Base-by-base conservation (phyloP, 1,140 invertebrate species). In the Pseudomyrmex dendroicus region DNA sequence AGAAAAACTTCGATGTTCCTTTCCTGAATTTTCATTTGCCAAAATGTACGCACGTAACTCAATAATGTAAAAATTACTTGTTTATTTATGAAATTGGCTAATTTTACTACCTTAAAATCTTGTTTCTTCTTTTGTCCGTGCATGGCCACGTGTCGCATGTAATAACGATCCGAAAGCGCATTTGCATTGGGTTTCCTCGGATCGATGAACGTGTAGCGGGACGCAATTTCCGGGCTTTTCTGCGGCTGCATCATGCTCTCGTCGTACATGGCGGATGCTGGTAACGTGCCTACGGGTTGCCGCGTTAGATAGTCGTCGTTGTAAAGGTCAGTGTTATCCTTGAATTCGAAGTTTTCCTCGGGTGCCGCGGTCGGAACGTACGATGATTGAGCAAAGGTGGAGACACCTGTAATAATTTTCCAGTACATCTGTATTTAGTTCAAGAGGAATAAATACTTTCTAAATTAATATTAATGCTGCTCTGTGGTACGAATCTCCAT, bases 281-380 rank as follows among this genome's bases (percentile, higher is more conserved):
- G 94, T 13, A 94, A 73, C 0, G 94, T 94, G 35, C 93, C 93
- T n/a, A 94, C 73, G 2, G 94, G 93, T 73, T 93, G 93, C 68
- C 90, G 74, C 9, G 90, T 91, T 85, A 94, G 87, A 68, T 94
- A 94, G 67, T 94, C 93, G 5, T 94, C 93, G 66, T 88, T 92
- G 76, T 92, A 94, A 22, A 91, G 78, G 61, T 94, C 93, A 0
- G 90, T 83, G 35, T 94, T 94, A 77, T 95, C 96, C 88, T 96
- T 96, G 87, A 97, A 97, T 83, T 97, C 96, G 87, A 96, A 95
- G 85, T 96, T 96, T 85, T 96, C 95, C 0, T 96, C 93, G 0
- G 93, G 92, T 52, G 91, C 93, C 22, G 90, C 92, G 54, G 89
- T 93, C 56, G 86, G 86, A 44, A 88, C 92, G 80, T 94, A 91